Percentiles rank a stretch among this genome's conserved stretches.
Evolutionary conservation across 1,140 invertebrate species (phyloP).

Genomic region (Rhynchophorus ferrugineus): DNA sequence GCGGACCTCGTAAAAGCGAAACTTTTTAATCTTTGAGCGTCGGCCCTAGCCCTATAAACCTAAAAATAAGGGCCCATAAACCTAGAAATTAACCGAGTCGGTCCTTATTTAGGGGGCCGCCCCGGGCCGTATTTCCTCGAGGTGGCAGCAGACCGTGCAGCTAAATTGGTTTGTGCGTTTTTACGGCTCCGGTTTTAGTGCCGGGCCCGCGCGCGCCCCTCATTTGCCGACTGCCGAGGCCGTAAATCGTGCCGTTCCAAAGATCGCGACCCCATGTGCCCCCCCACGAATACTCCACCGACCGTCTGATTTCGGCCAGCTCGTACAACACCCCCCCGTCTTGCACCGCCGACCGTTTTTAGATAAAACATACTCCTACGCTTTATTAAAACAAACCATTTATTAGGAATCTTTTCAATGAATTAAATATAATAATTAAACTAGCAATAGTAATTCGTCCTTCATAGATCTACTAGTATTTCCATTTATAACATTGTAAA

Average conservation of each 20-base stretch:
- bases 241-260: background rate
- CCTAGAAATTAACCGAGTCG: constrained; percentile 16
- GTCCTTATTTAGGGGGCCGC: constrained; percentile 10
- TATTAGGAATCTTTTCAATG: too few relatives aligned
- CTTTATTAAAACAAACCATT: too few relatives aligned
- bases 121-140: constrained; percentile 11
- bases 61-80: constrained; percentile 14
- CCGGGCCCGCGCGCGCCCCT: constrained; percentile 11
- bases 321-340: too few relatives aligned
- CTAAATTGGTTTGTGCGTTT: constrained; percentile 19
- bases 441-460: too few relatives aligned
- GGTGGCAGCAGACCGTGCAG: constrained; percentile 16
- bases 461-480: too few relatives aligned
- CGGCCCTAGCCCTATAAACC: constrained; percentile 7
- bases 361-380: too few relatives aligned
- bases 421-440: too few relatives aligned
- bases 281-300: too few relatives aligned
- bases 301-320: too few relatives aligned
- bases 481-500: too few relatives aligned
- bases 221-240: background rate
- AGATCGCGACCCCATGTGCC: too few relatives aligned
- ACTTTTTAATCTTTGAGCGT: background rate
- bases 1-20: background rate
- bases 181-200: constrained; percentile 15
- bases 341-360: too few relatives aligned